Evolutionary conservation across 2,113 vertebrate genomes (phyloP).

Genomic region (Tapirus terrestris): DNA sequence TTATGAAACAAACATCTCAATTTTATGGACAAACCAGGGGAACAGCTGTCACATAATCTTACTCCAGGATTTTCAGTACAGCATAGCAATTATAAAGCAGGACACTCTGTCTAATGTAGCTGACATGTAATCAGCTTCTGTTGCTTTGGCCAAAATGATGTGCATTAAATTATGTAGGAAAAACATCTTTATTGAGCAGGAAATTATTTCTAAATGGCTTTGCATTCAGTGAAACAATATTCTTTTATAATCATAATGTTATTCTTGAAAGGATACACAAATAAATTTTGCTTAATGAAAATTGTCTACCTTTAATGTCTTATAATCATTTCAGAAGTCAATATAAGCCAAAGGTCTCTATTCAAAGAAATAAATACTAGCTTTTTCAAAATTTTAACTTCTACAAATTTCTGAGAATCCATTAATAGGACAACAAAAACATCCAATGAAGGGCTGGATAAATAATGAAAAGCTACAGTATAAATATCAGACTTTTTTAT

Average conservation of each 20-base stretch:
- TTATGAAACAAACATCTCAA: conserved; percentile 55
- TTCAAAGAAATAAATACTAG: not conserved
- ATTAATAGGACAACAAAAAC: not conserved
- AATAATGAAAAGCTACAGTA: not conserved
- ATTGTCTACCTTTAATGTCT: not conserved
- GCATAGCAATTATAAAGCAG: conserved; percentile 17
- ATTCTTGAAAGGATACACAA: not conserved
- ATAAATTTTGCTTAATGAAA: not conserved
- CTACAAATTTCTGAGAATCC: not conserved
- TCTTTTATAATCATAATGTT: not conserved
- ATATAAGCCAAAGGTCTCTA: not conserved
- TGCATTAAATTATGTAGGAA: conserved; percentile 22
- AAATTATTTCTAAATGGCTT: conserved; percentile 52
- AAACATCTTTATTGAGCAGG: conserved; percentile 42
- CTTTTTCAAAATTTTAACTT: not conserved
- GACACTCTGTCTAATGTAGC: conserved; percentile 17
- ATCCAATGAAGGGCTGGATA: not conserved
- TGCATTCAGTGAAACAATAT: conserved; percentile 11
- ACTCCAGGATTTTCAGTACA: conserved; percentile 33
- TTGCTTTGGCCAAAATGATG: conserved; percentile 44
- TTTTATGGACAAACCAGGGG: conserved; percentile 1
- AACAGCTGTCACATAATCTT: conserved; percentile 38
- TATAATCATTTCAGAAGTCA: not conserved
- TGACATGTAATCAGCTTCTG: not conserved
- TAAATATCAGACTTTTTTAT: not conserved